Base-by-base conservation (phyloP, 2,888 invertebrate genomes). In the Uloborus plumipes region DNA sequence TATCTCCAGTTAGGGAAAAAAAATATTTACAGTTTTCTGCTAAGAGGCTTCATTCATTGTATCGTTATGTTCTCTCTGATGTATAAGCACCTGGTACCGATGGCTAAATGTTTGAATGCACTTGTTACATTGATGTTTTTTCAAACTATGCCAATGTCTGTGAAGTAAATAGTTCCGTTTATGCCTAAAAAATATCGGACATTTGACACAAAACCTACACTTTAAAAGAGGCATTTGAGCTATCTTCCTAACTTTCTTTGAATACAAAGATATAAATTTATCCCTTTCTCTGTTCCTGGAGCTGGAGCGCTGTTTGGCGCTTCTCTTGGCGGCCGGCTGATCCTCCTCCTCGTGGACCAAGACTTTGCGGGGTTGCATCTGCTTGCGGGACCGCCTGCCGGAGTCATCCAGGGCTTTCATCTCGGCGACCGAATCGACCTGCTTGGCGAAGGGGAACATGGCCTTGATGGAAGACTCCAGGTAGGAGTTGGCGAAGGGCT, bases 81-180 rank as follows among this genome's bases (percentile, higher is more conserved):
- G 84, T 74, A 84, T 61, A 77, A 81, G 76, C 73, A 84, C 73
- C 84, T 84, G 84, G 59, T 84, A 84, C 64, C 81, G 80, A 81
- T 84, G 80, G 72, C 76, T 49, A 53, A 81, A 84, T 66, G 75
- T 80, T 70, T 69, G 76, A 73, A 76, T 81, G 76, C 84, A 84
- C 75, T 81, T 80, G 31, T 72, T 76, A 61, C 84, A 84, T 20
- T 69, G 59, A 69, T 77, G 67, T 47, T 75, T 79, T 39, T 69
- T 73, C 65, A 69, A 70, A 69, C 69, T 62, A 59, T 81, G 80
- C 76, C 80, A 84, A 66, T 75, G 84, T 51, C 39, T 66, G 53
- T 84, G 84, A 64, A 84, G 81, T 64, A 84, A 47, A 72, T 73
- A 81, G 69, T 84, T 84, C 22, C 71, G 75, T 65, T 81, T 84